Evolutionary conservation across 2,113 vertebrate genomes (phyloP).

Genomic region (Chauna torquata): DNA sequence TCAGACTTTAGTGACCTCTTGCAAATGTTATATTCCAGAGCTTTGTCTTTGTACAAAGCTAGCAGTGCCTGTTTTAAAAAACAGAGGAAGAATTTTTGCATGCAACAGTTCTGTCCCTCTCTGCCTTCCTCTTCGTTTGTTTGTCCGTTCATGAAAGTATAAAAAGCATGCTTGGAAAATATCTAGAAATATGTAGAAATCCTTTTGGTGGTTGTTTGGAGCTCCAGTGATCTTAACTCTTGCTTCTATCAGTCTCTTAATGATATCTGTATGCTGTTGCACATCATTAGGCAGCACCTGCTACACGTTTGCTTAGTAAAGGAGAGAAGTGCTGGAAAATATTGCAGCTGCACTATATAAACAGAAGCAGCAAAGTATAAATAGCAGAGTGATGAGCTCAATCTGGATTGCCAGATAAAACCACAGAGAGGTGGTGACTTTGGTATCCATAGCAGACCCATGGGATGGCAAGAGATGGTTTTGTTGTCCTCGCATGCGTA

Average conservation of each 20-base stretch:
- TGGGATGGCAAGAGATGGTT: neutral
- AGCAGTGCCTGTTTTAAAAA: neutral
- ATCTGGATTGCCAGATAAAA: neutral
- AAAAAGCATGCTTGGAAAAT: neutral
- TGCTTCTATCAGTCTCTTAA: neutral
- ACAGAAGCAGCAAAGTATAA: neutral
- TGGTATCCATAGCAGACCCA: neutral
- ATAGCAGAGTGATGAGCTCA: neutral
- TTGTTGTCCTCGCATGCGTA: accelerated
- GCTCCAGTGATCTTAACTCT: neutral
- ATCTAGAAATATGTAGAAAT: neutral
- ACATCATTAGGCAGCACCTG: neutral
- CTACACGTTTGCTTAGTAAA: neutral
- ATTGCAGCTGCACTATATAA: neutral
- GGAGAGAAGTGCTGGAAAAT: neutral
- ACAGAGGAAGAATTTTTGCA: neutral
- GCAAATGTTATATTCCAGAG: neutral
- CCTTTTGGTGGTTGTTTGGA: neutral
- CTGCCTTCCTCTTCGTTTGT: neutral
- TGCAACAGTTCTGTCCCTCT: neutral
- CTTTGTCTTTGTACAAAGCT: neutral
- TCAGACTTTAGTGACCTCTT: neutral
- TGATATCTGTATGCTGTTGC: neutral
- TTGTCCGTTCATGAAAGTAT: neutral
- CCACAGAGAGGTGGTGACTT: neutral